Conservation (phyloP, 1,140 invertebrate genomes). For the Goniozus legneri region DNA sequence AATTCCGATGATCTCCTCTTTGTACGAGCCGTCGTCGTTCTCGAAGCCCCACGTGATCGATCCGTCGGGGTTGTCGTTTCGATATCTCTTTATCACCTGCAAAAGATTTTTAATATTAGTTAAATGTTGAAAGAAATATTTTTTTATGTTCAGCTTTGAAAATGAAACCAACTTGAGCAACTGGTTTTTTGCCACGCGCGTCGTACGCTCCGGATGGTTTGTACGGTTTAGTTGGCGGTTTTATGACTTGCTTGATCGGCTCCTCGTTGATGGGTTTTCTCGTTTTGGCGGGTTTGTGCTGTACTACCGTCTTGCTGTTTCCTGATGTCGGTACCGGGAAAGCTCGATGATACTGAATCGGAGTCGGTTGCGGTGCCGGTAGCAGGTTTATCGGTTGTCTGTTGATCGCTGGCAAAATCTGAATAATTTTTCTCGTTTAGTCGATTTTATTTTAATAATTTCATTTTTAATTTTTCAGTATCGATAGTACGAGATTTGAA, state of each 20-base stretch:
- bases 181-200: slow-evolving; percentile 61
- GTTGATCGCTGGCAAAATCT: too few species aligned
- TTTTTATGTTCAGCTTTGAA: neutral
- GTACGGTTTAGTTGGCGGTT: slow-evolving; percentile 21
- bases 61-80: slow-evolving; percentile 76
- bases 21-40: slow-evolving; percentile 72
- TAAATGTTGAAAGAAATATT: neutral
- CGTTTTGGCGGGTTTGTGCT: slow-evolving; percentile 23
- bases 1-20: slow-evolving; percentile 76
- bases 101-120: slow-evolving; percentile 5
- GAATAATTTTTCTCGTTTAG: too few species aligned
- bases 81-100: slow-evolving; percentile 58
- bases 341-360: slow-evolving; percentile 11
- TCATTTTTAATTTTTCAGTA: too few species aligned
- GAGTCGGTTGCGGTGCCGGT: neutral
- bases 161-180: slow-evolving; percentile 60
- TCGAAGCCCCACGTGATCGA: slow-evolving; percentile 84
- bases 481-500: too few species aligned
- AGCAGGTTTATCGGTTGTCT: neutral
- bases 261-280: slow-evolving; percentile 25
- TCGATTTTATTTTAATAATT: too few species aligned
- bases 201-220: slow-evolving; percentile 27
- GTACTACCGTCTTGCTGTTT: too few species aligned
- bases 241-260: slow-evolving; percentile 19
- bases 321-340: slow-evolving; percentile 5